Evolutionary conservation across 2,113 vertebrate genomes (phyloP).

Genomic region (Mus musculus): GRCm39 chr13:42672501-42673000

Average conservation of each 20-base stretch:
- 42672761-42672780: background rate
- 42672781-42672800: background rate
- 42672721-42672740: background rate
- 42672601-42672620: conserved; percentile 17
- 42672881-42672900: too few relatives aligned
- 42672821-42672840: background rate
- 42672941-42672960: too few relatives aligned
- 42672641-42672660: background rate
- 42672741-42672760: conserved; percentile 18
- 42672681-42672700: background rate
- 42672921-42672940: background rate
- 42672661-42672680: background rate
- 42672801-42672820: background rate
- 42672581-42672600: conserved; percentile 53
- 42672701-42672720: conserved; percentile 8
- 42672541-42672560: conserved; percentile 40
- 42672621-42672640: conserved; percentile 27
- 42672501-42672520: conserved; percentile 55
- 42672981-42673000: too few relatives aligned
- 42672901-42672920: background rate
- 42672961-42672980: background rate
- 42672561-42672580: conserved; percentile 26
- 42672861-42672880: background rate
- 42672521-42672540: conserved; percentile 53
- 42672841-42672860: background rate